These are phyloP conservation scores for Chiloscyllium punctatum DNA, from an alignment of 2,797 vertebrate genomes.

Conservation along the genomic window DNA sequence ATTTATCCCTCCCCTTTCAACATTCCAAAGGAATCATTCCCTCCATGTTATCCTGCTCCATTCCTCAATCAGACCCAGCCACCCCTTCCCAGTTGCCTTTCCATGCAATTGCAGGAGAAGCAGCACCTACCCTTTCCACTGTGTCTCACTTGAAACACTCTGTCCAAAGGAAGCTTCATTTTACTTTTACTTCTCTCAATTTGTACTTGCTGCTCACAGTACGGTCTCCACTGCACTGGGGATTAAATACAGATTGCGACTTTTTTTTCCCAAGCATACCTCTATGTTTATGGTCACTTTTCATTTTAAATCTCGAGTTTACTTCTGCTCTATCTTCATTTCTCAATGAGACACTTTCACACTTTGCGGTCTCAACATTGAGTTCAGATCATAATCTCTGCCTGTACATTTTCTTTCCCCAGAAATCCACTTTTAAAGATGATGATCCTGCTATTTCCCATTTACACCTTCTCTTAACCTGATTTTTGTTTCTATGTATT, in stretches of 20 bases:
- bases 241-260: not conserved
- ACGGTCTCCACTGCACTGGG: not conserved
- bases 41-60: not conserved
- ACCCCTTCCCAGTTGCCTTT: not conserved
- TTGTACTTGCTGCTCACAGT: not conserved
- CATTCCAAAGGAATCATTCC: not conserved
- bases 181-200: not conserved
- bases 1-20: not conserved
- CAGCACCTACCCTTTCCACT: not conserved
- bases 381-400: not conserved
- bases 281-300: not conserved
- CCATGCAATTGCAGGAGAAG: not conserved
- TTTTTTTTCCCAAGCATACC: not conserved
- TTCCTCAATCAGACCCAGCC: not conserved
- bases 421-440: not conserved
- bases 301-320: not conserved
- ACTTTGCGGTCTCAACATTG: not conserved
- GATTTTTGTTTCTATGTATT: not conserved
- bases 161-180: not conserved
- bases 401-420: not conserved
- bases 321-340: not conserved
- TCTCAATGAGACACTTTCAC: not conserved
- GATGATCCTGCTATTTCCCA: not conserved
- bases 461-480: not conserved
- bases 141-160: not conserved